Conservation (phyloP, 1,140 invertebrate genomes). For the Pteromalus puparum region DNA sequence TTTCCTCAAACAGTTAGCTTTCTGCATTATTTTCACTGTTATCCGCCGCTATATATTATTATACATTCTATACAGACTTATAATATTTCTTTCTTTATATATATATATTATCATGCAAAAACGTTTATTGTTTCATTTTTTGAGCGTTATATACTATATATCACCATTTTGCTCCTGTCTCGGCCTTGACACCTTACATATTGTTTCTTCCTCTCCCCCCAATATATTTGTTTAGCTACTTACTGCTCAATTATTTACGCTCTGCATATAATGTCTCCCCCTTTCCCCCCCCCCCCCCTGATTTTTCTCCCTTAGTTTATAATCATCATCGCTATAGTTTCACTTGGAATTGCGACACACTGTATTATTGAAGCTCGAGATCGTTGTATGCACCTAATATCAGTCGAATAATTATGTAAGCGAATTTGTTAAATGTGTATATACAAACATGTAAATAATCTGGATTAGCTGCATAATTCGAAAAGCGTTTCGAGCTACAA, state of each 20-base stretch:
- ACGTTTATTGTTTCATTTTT: conserved; percentile 19
- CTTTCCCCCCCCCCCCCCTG: not conserved
- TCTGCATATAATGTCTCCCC: not conserved
- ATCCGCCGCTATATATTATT: conserved; percentile 18
- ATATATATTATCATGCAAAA: not conserved
- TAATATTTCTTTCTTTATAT: not conserved
- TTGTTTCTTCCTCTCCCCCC: not conserved
- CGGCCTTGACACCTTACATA: conserved; percentile 23
- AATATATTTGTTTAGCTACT: not conserved
- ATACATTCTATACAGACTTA: not conserved
- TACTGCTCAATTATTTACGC: conserved; percentile 27
- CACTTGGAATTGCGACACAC: conserved; percentile 22
- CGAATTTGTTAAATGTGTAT: too few species aligned
- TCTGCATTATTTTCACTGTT: conserved; percentile 45
- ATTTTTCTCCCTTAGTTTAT: conserved; percentile 26
- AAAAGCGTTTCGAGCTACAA: not conserved
- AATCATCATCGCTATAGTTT: conserved; percentile 12
- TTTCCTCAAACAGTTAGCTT: conserved; percentile 51
- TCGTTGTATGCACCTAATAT: conserved; percentile 35
- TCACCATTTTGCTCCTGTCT: not conserved
- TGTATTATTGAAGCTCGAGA: conserved; percentile 18
- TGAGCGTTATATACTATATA: conserved; percentile 5
- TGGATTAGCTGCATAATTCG: too few species aligned
- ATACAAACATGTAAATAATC: too few species aligned
- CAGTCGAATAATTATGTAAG: too few species aligned